phyloP scores from a whole-genome alignment of 2,888 invertebrate genomes.

The Bellardia bayeri region DNA sequence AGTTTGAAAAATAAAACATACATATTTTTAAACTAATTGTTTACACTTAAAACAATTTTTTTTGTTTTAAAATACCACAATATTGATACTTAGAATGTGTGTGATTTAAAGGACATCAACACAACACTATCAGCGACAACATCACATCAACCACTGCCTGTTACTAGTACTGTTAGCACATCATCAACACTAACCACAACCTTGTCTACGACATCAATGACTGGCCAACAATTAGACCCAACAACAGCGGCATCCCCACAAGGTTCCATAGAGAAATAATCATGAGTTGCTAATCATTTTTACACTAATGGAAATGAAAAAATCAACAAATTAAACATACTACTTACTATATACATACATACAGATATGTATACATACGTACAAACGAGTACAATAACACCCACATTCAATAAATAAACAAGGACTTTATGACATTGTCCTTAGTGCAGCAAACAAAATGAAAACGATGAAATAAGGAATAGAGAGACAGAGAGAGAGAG shows the following conservation, averaged over 20 bases:
- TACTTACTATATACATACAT: background rate
- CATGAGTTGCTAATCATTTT: background rate
- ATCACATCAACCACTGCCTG: constrained; percentile 35
- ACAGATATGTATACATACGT: too few relatives aligned
- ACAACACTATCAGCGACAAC: constrained; percentile 23
- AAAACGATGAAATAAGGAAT: background rate
- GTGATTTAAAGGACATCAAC: constrained; percentile 51
- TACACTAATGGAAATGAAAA: background rate
- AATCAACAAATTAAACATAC: constrained; percentile 13
- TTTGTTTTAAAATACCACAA: background rate
- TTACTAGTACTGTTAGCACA: background rate
- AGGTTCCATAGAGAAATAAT: constrained; percentile 15
- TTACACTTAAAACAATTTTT: background rate
- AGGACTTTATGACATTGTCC: constrained; percentile 40
- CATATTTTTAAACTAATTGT: background rate
- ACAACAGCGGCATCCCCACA: constrained; percentile 1
- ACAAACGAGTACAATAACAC: background rate
- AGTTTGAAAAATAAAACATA: constrained; percentile 1
- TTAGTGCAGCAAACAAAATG: background rate
- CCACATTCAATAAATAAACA: background rate
- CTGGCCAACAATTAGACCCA: constrained; percentile 19
- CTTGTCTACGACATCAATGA: constrained; percentile 19
- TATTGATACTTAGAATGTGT: constrained; percentile 47
- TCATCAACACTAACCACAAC: constrained; percentile 22
- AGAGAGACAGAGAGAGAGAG: background rate